These are phyloP conservation scores for Bostrychus sinensis DNA, from an alignment of 2,113 vertebrate genomes.

Conservation along the genomic window DNA sequence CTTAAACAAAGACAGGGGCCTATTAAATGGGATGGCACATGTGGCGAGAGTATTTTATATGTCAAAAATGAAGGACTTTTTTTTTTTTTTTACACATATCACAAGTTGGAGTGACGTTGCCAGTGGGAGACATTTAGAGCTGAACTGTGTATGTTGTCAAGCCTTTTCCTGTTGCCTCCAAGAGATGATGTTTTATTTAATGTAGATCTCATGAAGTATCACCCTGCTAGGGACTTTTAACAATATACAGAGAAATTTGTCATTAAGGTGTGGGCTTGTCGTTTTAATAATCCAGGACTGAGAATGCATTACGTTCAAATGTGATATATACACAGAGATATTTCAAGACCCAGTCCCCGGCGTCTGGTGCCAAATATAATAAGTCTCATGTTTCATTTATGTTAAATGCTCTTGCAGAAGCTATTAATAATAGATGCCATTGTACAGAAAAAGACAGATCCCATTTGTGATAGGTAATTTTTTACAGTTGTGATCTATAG, in stretches of 20 bases:
- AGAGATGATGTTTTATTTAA: constrained; percentile 16
- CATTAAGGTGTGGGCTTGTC: constrained; percentile 14
- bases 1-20: constrained; percentile 43
- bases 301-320: constrained; percentile 37
- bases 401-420: constrained; percentile 43
- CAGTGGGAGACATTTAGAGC: constrained; percentile 33
- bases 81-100: constrained; percentile 47
- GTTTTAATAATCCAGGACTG: constrained; percentile 40
- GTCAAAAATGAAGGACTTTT: constrained; percentile 51
- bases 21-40: constrained; percentile 47
- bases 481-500: constrained; percentile 65
- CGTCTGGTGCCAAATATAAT: constrained; percentile 64
- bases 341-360: constrained; percentile 34
- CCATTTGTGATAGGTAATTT: constrained; percentile 54
- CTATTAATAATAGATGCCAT: constrained; percentile 51
- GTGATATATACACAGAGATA: constrained; percentile 44
- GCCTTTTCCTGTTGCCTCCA: constrained; percentile 35
- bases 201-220: constrained; percentile 6
- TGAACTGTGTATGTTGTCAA: constrained; percentile 32
- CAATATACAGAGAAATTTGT: not conserved
- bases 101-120: constrained; percentile 39
- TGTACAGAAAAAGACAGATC: constrained; percentile 52
- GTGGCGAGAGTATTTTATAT: constrained; percentile 31
- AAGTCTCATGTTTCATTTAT: constrained; percentile 57
- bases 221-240: constrained; percentile 20